Base-by-base conservation (phyloP, 2,888 invertebrate genomes). In the Ichneumon xanthorius region DNA sequence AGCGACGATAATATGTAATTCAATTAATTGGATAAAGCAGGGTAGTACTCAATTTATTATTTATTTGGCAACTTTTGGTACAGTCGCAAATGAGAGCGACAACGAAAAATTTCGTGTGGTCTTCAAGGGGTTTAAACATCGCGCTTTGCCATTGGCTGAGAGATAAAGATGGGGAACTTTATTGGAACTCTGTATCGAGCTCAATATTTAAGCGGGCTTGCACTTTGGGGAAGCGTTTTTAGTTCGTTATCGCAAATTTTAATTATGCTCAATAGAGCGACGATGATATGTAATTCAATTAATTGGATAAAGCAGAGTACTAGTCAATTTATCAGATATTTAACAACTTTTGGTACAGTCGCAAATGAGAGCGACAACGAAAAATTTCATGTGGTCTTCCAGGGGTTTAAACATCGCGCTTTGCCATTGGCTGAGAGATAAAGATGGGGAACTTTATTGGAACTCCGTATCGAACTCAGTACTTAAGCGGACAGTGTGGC, bases 391-490 rank as follows among this genome's bases (percentile, higher is more conserved):
- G 50, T 50, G 7, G 9, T n/a, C n/a, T 6, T 50, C 7, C 6
- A 50, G n/a, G 5, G 7, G 2, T 50, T 50, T n/a, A n/a, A 50
- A 53, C n/a, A 11, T 11, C 9, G 16, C 53, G 5, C 53, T n/a
- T n/a, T n/a, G 53, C n/a, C 1, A 1, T 9, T 40, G 19, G n/a
- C 19, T 9, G 37, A 19, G 45, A 45, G 45, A 22, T 2, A 22
- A 26, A 48, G 45, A 45, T 5, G 68, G 30, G 26, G 16, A 68
- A 68, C 68, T 26, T 48, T 48, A 68, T 68, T 68, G 14, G 4
- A 14, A 48, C 26, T 48, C 11, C 11, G 40, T 40, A 40, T 3
- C 40, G 40, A 40, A 11, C 11, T 40, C 11, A 40, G 9, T 40
- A 5, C 1, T 11, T 11, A 3, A 11, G 40, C 40, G 40, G 40